A percentile compares a stretch with the other conserved stretches of the same genome.
These are phyloP conservation scores for Tautogolabrus adspersus DNA, from an alignment of 2,113 vertebrate species.

Conservation along the genomic window DNA sequence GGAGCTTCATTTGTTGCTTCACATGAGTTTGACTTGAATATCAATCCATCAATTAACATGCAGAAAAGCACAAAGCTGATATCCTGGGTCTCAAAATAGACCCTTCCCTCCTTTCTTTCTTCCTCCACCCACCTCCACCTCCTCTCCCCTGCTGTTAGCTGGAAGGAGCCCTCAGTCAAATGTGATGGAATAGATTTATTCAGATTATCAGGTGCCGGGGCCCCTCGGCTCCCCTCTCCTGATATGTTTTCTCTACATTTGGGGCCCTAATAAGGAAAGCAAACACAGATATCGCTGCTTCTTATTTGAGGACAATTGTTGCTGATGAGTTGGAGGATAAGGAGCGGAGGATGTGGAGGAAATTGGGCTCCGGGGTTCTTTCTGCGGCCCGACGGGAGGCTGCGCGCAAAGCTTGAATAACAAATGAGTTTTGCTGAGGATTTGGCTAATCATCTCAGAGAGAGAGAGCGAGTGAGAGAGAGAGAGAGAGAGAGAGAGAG, in stretches of 20 bases:
- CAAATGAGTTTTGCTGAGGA: conserved; percentile 83
- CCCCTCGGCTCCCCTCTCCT: conserved; percentile 33
- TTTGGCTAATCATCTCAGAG: conserved; percentile 81
- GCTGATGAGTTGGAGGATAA: conserved; percentile 79
- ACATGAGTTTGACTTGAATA: conserved; percentile 58
- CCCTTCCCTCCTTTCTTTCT: not conserved
- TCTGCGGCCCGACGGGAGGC: conserved; percentile 74
- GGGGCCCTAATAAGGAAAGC: conserved; percentile 71
- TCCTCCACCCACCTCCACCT: not conserved
- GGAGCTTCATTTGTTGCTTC: conserved; percentile 35
- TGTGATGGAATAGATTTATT: conserved; percentile 81
- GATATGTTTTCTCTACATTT: conserved; percentile 68
- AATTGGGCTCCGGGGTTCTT: conserved; percentile 62
- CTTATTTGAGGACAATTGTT: conserved; percentile 68
- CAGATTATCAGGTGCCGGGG: conserved; percentile 79
- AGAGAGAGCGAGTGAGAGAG: conserved; percentile 32
- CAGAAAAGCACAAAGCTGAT: conserved; percentile 25
- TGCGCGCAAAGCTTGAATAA: conserved; percentile 76
- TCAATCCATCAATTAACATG: conserved; percentile 60
- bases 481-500: conserved; percentile 19
- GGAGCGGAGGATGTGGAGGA: conserved; percentile 69
- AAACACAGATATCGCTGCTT: conserved; percentile 70
- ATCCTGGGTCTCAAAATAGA: not conserved
- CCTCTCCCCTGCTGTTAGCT: conserved; percentile 51
- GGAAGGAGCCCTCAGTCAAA: conserved; percentile 65